phyloP scores from a whole-genome alignment of 2,113 vertebrate species.

The Oxyruncus cristatus region DNA sequence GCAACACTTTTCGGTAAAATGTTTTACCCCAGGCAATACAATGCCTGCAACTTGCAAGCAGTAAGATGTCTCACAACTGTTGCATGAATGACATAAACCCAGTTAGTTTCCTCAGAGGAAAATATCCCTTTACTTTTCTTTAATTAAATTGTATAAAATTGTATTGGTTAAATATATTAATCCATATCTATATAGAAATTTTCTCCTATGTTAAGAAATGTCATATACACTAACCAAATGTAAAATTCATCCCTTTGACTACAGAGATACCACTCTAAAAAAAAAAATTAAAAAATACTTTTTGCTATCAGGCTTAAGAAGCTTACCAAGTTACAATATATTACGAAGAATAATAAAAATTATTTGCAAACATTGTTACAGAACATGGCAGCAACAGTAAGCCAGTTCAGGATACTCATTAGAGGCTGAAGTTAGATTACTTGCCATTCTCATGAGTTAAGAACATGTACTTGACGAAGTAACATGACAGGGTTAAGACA shows the following conservation, averaged over 20 bases:
- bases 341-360: not conserved
- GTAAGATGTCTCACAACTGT: fast-evolving
- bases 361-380: not conserved
- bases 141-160: not conserved
- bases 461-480: not conserved
- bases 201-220: not conserved
- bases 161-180: not conserved
- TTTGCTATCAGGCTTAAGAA: not conserved
- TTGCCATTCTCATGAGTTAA: not conserved
- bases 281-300: fast-evolving
- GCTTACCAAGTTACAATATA: not conserved
- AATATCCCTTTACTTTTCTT: not conserved
- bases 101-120: not conserved
- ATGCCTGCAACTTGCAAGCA: not conserved
- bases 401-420: not conserved
- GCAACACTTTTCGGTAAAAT: not conserved
- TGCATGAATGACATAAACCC: not conserved
- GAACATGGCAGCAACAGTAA: not conserved
- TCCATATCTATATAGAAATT: not conserved
- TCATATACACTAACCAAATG: not conserved
- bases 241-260: not conserved
- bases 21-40: not conserved
- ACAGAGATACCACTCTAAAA: not conserved
- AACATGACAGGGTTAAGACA: not conserved
- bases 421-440: not conserved